Base-by-base conservation (phyloP, 2,797 vertebrate species). In the Lepus oiostolus region DNA sequence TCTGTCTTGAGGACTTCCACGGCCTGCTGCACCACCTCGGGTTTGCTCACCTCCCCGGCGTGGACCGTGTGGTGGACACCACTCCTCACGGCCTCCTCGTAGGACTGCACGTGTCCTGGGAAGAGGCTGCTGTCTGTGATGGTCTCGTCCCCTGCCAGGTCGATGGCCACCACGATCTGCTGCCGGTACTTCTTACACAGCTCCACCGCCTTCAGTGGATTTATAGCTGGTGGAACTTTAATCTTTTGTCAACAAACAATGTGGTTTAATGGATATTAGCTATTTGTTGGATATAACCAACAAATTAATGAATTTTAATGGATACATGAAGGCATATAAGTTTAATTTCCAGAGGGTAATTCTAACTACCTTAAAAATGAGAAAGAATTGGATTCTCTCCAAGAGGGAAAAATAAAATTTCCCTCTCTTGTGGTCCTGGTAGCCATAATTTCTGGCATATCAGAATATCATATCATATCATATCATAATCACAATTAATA, bases 11-110 rank as follows among this genome's bases (percentile, higher is more conserved):
- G 98, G 21, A 98, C 94, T 4, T 99, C 98, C 67, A 99, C 99
- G 0, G 99, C 99, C 99, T 99, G 99, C 97, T 96, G 98, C 83
- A 99, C 99, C 38, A 98, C 98, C 1, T 98, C 97, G 0, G 99
- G 21, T 0, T 98, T 95, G 2, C 99, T 99, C 1, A 98, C 99
- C 97, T 99, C 99, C 32, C 99, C 99, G 0, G 99, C 99, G 0
- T 99, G 99, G 60, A 99, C 99, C 0, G 99, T 99, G 85, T 99
- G 98, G 97, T 99, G 99, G 83, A 99, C 98, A 65, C 98, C 98
- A 0, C 97, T 98, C 24, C 87, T 98, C 80, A 97, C 97, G 0
- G 99, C 99, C 97, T 99, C 99, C 99, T 99, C 97, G 0, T 99
- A 99, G 84, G 99, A 99, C 2, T 24, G 58, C 95, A 90, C 93